Conservation (phyloP, 1,140 invertebrate genomes). For the Sitodiplosis mosellana region DNA sequence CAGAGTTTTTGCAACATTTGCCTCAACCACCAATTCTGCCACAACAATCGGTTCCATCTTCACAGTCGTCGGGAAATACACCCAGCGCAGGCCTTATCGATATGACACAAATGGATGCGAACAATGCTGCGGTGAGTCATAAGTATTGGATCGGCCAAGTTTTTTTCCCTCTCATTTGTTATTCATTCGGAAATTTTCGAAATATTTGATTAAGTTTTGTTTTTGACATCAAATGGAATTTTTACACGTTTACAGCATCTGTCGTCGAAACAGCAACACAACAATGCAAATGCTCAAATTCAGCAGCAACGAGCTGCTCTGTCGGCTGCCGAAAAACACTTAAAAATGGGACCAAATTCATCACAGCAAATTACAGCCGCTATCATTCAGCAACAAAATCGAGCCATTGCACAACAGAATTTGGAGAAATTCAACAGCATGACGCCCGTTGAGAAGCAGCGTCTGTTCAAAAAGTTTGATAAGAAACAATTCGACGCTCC, state of each 20-base stretch:
- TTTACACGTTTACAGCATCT: constrained; percentile 4
- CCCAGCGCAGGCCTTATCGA: too few species aligned
- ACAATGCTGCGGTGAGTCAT: too few species aligned
- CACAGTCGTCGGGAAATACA: too few species aligned
- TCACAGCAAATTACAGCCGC: constrained; percentile 29
- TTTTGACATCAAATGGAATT: too few species aligned
- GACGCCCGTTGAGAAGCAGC: constrained; percentile 32
- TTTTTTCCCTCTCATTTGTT: too few species aligned
- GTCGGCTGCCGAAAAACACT: not conserved
- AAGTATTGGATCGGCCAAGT: too few species aligned
- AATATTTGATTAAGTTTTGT: too few species aligned
- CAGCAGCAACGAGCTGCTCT: not conserved
- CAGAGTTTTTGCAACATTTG: constrained; percentile 27
- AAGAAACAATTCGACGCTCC: constrained; percentile 21
- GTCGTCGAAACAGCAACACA: constrained; percentile 18
- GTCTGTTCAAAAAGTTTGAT: constrained; percentile 28
- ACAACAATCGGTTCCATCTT: too few species aligned
- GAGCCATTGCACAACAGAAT: constrained; percentile 33
- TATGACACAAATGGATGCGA: too few species aligned
- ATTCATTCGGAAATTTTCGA: too few species aligned
- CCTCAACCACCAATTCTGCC: constrained; percentile 7
- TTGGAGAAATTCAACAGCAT: constrained; percentile 31
- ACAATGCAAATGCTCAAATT: not conserved
- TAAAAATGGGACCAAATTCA: not conserved
- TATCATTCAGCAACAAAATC: constrained; percentile 34